Conservation (phyloP, 2,797 vertebrate species). For the Anguilla pacifica region DNA sequence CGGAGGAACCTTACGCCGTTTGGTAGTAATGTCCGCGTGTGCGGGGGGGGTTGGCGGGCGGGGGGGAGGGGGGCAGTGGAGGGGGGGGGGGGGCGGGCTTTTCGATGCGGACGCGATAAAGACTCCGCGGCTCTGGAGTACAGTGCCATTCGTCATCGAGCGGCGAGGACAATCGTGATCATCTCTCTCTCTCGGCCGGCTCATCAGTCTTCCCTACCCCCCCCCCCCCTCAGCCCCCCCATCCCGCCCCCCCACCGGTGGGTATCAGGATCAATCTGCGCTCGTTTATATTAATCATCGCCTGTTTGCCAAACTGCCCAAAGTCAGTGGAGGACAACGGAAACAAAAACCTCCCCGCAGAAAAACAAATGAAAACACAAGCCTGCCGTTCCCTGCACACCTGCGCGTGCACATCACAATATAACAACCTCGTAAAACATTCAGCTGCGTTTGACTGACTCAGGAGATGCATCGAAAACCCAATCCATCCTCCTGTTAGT, state of each 20-base stretch:
- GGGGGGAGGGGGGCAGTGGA: no score
- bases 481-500: no score
- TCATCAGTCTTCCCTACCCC: conserved; percentile 74
- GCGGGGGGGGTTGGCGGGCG: conserved; percentile 36
- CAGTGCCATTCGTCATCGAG: conserved; percentile 79
- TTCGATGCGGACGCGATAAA: conserved; percentile 76
- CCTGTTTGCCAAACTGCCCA: conserved; percentile 74
- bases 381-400: neutral
- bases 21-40: conserved; percentile 59
- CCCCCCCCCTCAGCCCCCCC: no score
- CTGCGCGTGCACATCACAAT: no score
- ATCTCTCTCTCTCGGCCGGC: conserved; percentile 68
- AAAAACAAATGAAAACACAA: conserved; percentile 55
- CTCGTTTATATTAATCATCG: conserved; percentile 83
- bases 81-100: conserved; percentile 29
- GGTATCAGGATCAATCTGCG: conserved; percentile 79
- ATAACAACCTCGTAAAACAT: no score
- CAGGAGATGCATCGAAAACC: no score
- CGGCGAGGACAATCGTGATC: conserved; percentile 78
- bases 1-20: conserved; percentile 38
- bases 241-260: conserved; percentile 37
- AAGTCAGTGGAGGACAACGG: conserved; percentile 72
- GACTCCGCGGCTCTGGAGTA: conserved; percentile 68
- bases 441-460: no score
- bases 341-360: conserved; percentile 54